Base-by-base conservation (phyloP, 2,888 invertebrate genomes). In the Pimpla rufipes region DNA sequence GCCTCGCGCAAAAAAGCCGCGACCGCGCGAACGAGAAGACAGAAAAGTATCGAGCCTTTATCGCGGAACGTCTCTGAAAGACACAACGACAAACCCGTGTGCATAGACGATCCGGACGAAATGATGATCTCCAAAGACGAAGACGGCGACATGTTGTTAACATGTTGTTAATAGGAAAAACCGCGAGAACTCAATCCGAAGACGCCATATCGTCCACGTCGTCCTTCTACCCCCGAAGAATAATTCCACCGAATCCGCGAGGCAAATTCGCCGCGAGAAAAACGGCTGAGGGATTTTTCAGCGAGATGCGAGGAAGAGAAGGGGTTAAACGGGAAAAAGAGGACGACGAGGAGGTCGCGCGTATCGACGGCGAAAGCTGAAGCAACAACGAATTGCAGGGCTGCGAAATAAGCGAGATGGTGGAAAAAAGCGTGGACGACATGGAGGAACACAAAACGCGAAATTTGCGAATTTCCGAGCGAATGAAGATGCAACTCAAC, bases 221-320 rank as follows among this genome's bases (percentile, higher is more conserved):
- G 7, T 18, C 64, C n/a, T 7, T 55, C 3, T 85, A 85, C 85
- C 88, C 90, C 21, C 82, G 86, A 74, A 86, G 88, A 81, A 84
- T 89, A 21, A 11, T 59, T 66, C 88, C 90, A 11, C 87, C 89
- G 0, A 89, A 80, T 82, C 83, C 87, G 37, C 66, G 59, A 18
- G 68, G 57, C 59, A 80, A 52, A 77, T 64, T 13, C 42, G 1
- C 45, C 29, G 37, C 68, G 18, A 62, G 62, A 57, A 68, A 37
- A 13, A 45, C 67, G 21, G 37, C 55, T 16, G 8, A 16, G 11
- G 21, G 16, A n/a, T 11, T 13, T 62, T 18, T 11, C 1, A 23
- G 5, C 8, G 4, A 18, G 10, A 35, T 2, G 11, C 37, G n/a
- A 13, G n/a, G 21, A 2, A 81, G 40, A 18, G 79, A 62, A 21